Evolutionary conservation across 2,888 invertebrate species (phyloP).

Genomic region (Yponomeuta plumbellus): DNA sequence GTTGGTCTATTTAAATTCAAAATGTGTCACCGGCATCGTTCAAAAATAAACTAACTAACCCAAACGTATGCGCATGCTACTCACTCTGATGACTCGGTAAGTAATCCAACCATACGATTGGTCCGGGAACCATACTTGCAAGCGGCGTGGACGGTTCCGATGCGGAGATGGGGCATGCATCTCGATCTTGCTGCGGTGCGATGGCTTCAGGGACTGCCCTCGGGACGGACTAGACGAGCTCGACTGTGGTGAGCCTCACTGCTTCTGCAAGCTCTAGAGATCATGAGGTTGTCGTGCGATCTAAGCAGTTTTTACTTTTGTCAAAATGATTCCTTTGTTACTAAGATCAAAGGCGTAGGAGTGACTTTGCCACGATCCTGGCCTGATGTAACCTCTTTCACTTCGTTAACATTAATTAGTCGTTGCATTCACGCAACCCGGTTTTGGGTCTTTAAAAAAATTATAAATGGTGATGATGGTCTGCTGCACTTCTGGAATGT

Average conservation of each 20-base stretch:
- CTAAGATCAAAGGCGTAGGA: too few species aligned
- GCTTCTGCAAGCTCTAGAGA: not conserved
- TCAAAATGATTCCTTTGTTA: too few species aligned
- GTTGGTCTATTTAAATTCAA: not conserved
- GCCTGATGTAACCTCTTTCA: too few species aligned
- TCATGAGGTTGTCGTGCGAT: not conserved
- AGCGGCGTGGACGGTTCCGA: conserved; percentile 78
- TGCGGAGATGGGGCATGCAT: conserved; percentile 87
- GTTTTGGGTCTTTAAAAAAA: too few species aligned
- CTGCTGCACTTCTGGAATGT: too few species aligned
- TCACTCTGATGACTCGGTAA: conserved; percentile 46
- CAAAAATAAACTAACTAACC: not conserved
- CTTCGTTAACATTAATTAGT: too few species aligned
- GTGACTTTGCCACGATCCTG: too few species aligned
- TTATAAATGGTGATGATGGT: too few species aligned
- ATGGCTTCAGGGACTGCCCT: conserved; percentile 84
- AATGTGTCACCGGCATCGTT: not conserved
- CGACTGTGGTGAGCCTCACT: conserved; percentile 75
- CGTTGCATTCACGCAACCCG: too few species aligned
- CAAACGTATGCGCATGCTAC: conserved; percentile 39
- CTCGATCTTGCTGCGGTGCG: conserved; percentile 81
- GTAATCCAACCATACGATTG: conserved; percentile 46
- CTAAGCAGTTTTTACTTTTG: too few species aligned
- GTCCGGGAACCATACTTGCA: conserved; percentile 56
- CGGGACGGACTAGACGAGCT: conserved; percentile 79